Base-by-base conservation (phyloP, 2,797 vertebrate genomes). In the Sphenopsis melanotis region DNA sequence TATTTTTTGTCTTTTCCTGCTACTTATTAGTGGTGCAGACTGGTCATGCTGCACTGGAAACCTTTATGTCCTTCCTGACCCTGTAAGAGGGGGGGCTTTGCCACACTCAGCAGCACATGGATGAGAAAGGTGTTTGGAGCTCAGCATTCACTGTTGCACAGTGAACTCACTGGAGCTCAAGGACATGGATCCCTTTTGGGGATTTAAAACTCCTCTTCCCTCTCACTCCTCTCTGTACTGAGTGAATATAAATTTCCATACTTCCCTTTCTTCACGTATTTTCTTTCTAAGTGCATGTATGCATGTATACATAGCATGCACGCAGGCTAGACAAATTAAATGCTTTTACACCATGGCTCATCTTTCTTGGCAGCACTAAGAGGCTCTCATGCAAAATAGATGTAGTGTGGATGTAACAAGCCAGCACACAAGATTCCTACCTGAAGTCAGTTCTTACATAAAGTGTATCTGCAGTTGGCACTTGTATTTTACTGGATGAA, bases 251-350 rank as follows among this genome's bases (percentile, higher is more conserved):
- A 41, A 39, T 61, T 61, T 53, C 32, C 1, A 0, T 87, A 11
- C 14, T 49, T 84, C 12, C 15, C 12, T 57, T 83, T 56, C 34
- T 26, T 46, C 53, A 65, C 0, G 0, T 39, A 15, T 23, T 75
- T 78, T 55, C 34, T 68, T 84, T 52, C 63, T 17, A 44, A 52
- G 46, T 34, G 15, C 12, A 23, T 8, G 2, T 49, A 18, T 26
- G 11, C 20, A 9, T 37, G 27, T 53, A 5, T 32, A 32, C 19
- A 5, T 27, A 46, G 11, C 9, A 10, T 12, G 4, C 2, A 1
- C 47, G 47, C 36, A 50, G 53, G 32, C 41, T 56, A 26, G 36
- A 19, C 44, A 74, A 66, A 65, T 76, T 13, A 57, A 65, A 42
- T 55, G 37, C 60, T 53, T 80, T 9, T 39, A 41, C 30, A 10